phyloP scores from a whole-genome alignment of 2,113 vertebrate genomes.

The Falco punctatus region DNA sequence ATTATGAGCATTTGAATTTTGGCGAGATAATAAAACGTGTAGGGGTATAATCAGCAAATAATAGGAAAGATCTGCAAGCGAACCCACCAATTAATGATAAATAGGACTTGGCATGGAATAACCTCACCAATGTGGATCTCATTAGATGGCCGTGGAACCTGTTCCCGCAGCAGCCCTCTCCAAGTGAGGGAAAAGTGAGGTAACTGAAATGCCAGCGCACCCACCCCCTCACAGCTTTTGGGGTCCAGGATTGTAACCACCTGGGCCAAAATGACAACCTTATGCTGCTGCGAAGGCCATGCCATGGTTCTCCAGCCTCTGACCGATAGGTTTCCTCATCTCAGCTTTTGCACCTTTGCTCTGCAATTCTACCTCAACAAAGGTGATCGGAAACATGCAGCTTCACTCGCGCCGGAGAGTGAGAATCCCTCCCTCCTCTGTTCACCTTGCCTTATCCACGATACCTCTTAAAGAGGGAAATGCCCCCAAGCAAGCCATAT shows the following conservation, averaged over 20 bases:
- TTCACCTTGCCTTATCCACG: slow-evolving; percentile 65
- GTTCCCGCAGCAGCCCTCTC: slow-evolving; percentile 67
- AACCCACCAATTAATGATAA: slow-evolving; percentile 74
- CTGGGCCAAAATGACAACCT: slow-evolving; percentile 78
- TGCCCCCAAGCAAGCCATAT: slow-evolving; percentile 63
- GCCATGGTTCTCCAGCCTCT: slow-evolving; percentile 27
- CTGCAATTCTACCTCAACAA: slow-evolving; percentile 34
- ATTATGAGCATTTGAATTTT: slow-evolving; percentile 76
- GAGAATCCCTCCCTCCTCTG: not conserved
- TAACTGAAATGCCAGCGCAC: slow-evolving; percentile 67
- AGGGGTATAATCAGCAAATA: slow-evolving; percentile 73
- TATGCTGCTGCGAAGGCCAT: slow-evolving; percentile 51
- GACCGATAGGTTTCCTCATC: slow-evolving; percentile 52
- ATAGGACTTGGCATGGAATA: slow-evolving; percentile 67
- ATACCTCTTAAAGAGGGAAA: slow-evolving; percentile 51
- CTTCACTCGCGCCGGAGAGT: not conserved
- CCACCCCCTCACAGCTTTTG: slow-evolving; percentile 23
- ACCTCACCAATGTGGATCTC: slow-evolving; percentile 75
- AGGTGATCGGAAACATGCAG: not conserved
- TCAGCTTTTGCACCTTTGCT: slow-evolving; percentile 36
- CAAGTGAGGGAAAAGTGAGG: slow-evolving; percentile 72
- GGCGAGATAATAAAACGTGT: slow-evolving; percentile 74
- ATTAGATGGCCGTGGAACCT: slow-evolving; percentile 75
- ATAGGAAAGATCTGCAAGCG: slow-evolving; percentile 71
- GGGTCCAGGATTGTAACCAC: slow-evolving; percentile 73